Evolutionary conservation across 2,888 invertebrate genomes (phyloP), one percentile per base, ranked within the genome.

Genomic region (Cerastis rubricosa): DNA sequence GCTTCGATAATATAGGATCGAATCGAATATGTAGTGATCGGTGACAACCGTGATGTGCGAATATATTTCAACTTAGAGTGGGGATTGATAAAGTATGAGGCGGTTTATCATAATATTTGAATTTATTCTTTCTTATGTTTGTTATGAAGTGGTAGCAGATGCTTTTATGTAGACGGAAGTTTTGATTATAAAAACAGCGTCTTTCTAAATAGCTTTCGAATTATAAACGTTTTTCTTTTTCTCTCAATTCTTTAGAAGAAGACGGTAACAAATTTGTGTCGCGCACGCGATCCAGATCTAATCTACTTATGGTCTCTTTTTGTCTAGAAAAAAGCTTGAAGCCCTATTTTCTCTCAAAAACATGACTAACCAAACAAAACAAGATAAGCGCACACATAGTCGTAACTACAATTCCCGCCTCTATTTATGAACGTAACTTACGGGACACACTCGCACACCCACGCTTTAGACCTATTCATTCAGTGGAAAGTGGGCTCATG

Each of bases 401-500:
- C n/a, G n/a, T n/a, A 69, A 29, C 78, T 84, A 63, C 47, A 65
- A 51, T 85, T 78, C 65, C 72, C 78, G 64, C 57, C 76, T 87
- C 89, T 89, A 87, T 89, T 89, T 87, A 78, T 76, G 79, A 67
- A 81, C 81, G 87, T 87, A 87, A 85, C 84, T 78, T 80, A 78
- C 79, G 79, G 75, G 80, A 83, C 81, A 71, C 79, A 76, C 77
- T 74, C 70, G 75, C 81, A 71, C 87, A 72, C 84, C 87, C 89
- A 87, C 89, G 89, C 87, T 84, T 88, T 81, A 81, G 83, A 89
- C 87, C 89, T 86, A 91, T 93, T 92, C 93, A 92, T 93, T 92
- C 92, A 89, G 84, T 89, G 89, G 90, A 93, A 91, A 93, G 89
- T 90, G 90, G 87, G 91, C 88, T 92, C 89, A 91, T 93, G 93